Evolutionary conservation across 2,113 vertebrate species (phyloP), one percentile per base, ranked within the genome.

Genomic region (Reinhardtius hippoglossoides): DNA sequence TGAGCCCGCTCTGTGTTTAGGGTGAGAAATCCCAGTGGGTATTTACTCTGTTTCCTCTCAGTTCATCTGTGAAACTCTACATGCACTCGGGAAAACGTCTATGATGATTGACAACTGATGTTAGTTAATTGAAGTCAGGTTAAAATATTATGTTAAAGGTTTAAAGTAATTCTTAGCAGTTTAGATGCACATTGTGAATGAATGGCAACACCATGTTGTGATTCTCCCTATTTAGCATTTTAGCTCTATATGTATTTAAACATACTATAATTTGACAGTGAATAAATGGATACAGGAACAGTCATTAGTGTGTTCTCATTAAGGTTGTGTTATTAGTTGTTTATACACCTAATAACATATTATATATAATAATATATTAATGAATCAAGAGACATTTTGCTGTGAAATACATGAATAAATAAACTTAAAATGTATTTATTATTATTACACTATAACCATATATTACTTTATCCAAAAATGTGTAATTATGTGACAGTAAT

Each of bases 1-100:
- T 62, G 55, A 26, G 23, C 71, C 58, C 58, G 9, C 66, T 82
- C 77, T 75, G 48, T 54, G 64, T 37, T 9, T 23, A 9, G 10
- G 44, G 23, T 67, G 42, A 82, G 16, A 80, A 72, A 69, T 67
- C 59, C 69, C 46, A 31, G 20, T 64, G 74, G 42, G 69, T 69
- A 65, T 54, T 73, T 55, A 52, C 31, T 9, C 8, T 40, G 31
- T 26, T 24, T 48, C 64, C 2, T 58, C 9, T 26, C 57, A 61
- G 55, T 65, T 67, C 5, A 46, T 9, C 2, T 61, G 26, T 58
- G 50, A 1, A 37, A n/a, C 3, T 0, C 9, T 8, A 18, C 23
- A 58, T 50, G 12, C 57, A 16, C 5, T 2, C 1, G 57, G 23
- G 54, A 26, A 31, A 31, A 31, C 31, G 48, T 15, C 4, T 21